phyloP scores from a whole-genome alignment of 2,797 vertebrate genomes.

The Adelosebastes latens region DNA sequence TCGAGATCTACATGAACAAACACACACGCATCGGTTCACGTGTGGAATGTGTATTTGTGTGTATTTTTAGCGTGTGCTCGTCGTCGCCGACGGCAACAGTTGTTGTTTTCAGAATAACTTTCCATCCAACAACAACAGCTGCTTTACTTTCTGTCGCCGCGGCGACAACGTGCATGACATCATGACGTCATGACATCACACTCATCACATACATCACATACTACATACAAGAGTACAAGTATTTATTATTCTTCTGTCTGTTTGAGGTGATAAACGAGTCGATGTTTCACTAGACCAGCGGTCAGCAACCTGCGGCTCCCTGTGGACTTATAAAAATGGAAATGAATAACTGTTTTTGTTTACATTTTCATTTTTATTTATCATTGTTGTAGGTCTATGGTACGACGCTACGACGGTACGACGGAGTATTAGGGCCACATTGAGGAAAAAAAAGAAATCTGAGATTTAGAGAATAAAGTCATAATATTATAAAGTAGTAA shows the following conservation, averaged over 20 bases:
- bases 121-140: constrained; percentile 63
- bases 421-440: too few species aligned
- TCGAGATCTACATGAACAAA: background rate
- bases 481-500: too few species aligned
- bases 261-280: too few species aligned
- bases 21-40: background rate
- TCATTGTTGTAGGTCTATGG: too few species aligned
- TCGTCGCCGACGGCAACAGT: constrained; percentile 59
- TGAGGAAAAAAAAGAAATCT: too few species aligned
- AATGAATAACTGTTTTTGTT: too few species aligned
- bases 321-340: too few species aligned
- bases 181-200: background rate
- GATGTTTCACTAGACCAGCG: too few species aligned
- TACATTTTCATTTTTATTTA: too few species aligned
- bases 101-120: constrained; percentile 65
- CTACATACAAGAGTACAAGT: background rate
- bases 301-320: too few species aligned
- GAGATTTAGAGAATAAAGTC: too few species aligned
- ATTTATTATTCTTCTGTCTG: background rate
- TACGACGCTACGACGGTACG: too few species aligned
- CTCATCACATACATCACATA: background rate
- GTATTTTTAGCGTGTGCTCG: constrained; percentile 49
- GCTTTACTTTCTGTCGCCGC: constrained; percentile 17
- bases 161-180: background rate
- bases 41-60: constrained; percentile 27